Base-by-base conservation (phyloP, 2,888 invertebrate species). In the Phengaris alcon region DNA sequence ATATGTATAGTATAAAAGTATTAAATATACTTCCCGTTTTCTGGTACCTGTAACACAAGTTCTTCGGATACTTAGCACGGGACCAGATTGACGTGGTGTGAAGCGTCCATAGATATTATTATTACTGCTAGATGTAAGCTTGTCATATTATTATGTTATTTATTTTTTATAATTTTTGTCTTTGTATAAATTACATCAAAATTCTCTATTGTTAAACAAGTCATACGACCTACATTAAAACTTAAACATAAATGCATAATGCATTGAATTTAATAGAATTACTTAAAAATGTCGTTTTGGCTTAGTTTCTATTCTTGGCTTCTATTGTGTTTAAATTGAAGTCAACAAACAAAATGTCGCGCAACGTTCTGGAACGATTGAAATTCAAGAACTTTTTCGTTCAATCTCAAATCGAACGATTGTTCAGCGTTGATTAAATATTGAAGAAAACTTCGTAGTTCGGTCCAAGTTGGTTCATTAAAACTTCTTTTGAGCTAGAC, bases 401-500 rank as follows among this genome's bases (percentile, higher is more conserved):
- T 69, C 48, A 48, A 64, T 64, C 64, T 64, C 6, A 69, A 69
- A 69, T 15, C 69, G n/a, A 69, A 48, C 69, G 69, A 69, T 69
- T 69, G 69, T 69, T 69, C 46, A 64, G n/a, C 48, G 48, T 69
- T 69, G 69, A 46, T 69, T 69, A 69, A 69, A 69, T 69, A 69
- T 69, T 69, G 69, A 69, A 68, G 13, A 13, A 69, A 69, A 69
- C 69, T 69, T 48, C 48, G 48, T 15, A 8, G n/a, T n/a, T 22
- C 15, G 5, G 22, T 13, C 48, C 15, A 48, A 69, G 48, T 69
- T 69, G 15, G 69, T 69, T 69, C 48, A 69, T 69, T 69, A 69
- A 69, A 69, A 69, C 48, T 69, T 69, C 69, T 69, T 69, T 69
- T 48, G 46, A 69, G 46, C 69, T 68, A 68, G 68, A 68, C 68